A percentile compares a stretch with the other conserved stretches of the same genome.
These are phyloP conservation scores for Diarsia mendica DNA, from an alignment of 2,888 invertebrate genomes.

Conservation along the genomic window DNA sequence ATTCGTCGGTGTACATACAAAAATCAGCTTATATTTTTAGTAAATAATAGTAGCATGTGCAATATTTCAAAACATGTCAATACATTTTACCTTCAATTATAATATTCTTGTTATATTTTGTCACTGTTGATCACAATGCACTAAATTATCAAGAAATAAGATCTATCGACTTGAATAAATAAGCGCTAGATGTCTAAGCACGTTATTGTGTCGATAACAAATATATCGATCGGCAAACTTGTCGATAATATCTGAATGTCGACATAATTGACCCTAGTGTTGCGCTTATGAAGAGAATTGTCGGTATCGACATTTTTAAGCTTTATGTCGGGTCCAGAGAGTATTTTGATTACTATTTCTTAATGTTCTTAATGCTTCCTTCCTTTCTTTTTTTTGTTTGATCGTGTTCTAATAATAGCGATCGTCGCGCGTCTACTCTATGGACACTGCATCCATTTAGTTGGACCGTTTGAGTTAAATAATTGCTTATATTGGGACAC, in stretches of 20 bases:
- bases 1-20: background rate
- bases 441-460: background rate
- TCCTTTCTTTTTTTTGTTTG: background rate
- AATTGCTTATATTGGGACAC: background rate
- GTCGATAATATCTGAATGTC: conserved; percentile 43
- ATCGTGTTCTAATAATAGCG: background rate
- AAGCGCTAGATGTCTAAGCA: conserved; percentile 56
- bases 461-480: background rate
- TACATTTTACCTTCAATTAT: conserved; percentile 6
- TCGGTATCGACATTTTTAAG: conserved; percentile 46
- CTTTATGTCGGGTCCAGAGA: conserved; percentile 57
- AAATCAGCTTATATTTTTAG: background rate
- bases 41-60: conserved; percentile 8
- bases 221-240: conserved; percentile 31
- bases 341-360: conserved; percentile 10
- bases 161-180: conserved; percentile 59
- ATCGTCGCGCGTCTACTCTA: background rate
- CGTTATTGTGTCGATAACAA: conserved; percentile 55
- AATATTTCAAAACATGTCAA: conserved; percentile 43
- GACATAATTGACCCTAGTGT: conserved; percentile 54
- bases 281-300: conserved; percentile 42
- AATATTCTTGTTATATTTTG: conserved; percentile 9
- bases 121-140: conserved; percentile 22
- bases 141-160: conserved; percentile 22
- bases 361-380: background rate